Evolutionary conservation across 2,888 invertebrate genomes (phyloP), one percentile per base, ranked within the genome.

Genomic region (Xylophagus ater): DNA sequence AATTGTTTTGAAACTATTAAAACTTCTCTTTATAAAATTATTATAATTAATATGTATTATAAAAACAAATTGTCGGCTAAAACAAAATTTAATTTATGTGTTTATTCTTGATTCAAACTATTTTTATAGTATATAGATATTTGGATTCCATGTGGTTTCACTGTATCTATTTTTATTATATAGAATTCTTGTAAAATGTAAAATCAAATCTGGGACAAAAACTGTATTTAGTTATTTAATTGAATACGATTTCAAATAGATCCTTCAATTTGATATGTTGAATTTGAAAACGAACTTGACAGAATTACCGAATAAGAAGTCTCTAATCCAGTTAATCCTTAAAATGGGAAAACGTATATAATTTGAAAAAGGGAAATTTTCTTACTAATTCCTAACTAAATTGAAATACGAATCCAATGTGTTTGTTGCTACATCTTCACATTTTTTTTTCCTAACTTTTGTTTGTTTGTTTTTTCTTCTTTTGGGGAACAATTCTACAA

Each of bases 381-480:
- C 43, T 15, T 36, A 45, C 41, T 45, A 45, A 45, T 43, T 42
- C 45, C 45, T 39, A n/a, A 45, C 43, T 41, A 45, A 45, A 45
- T 45, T 45, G 45, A 43, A 45, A 45, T 43, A 45, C 45, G 45
- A 45, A 45, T 45, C 43, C 42, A 36, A 39, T 42, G 30, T 30
- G 26, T 40, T 18, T 28, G 28, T 28, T 23, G 12, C 17, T 7
- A 10, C 23, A 5, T n/a, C 4, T 17, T 8, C 6, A 5, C 31
- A 15, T 31, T n/a, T n/a, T n/a, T n/a, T n/a, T n/a, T n/a, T n/a
- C n/a, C n/a, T n/a, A n/a, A 35, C 3, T 25, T 14, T 26, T 37
- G 18, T 29, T 29, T 21, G 21, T 15, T 12, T 15, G 28, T 28
- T n/a, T 5, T n/a, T 13, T 10, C 9, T 15, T 18, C 18, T 18